Conservation (phyloP, 2,888 invertebrate species). For the Caenorhabditis sinica region DNA sequence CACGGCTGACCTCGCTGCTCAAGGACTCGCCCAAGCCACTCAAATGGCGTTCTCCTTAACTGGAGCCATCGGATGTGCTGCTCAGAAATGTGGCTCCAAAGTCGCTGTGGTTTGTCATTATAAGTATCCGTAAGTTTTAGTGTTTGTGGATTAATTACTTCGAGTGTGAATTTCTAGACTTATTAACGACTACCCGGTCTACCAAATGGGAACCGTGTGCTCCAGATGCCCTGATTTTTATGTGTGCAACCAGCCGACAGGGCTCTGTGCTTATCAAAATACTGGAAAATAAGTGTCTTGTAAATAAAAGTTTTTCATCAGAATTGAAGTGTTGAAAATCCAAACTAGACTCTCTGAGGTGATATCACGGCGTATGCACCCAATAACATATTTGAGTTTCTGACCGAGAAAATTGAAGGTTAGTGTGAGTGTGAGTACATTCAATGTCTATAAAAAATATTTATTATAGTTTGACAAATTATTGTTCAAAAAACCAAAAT, state of each 20-base stretch:
- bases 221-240: slow-evolving; percentile 12
- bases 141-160: not conserved
- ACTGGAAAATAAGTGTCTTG: not conserved
- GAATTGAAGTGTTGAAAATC: no score
- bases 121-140: not conserved
- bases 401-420: no score
- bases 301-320: not conserved
- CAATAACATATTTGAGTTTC: no score
- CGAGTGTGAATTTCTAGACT: not conserved
- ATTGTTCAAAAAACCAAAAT: no score
- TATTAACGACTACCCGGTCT: not conserved
- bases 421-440: no score
- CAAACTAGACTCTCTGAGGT: no score
- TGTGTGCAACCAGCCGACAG: not conserved
- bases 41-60: slow-evolving; percentile 11
- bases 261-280: slow-evolving; percentile 10
- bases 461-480: no score
- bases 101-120: slow-evolving; percentile 14
- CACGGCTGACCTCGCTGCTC: not conserved
- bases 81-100: slow-evolving; percentile 23
- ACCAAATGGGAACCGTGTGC: slow-evolving; percentile 8
- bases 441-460: no score
- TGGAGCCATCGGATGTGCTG: slow-evolving; percentile 12
- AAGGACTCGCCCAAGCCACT: not conserved
- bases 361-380: no score